Conservation (phyloP, 2,113 vertebrate genomes). For the Grammomys surdaster region DNA sequence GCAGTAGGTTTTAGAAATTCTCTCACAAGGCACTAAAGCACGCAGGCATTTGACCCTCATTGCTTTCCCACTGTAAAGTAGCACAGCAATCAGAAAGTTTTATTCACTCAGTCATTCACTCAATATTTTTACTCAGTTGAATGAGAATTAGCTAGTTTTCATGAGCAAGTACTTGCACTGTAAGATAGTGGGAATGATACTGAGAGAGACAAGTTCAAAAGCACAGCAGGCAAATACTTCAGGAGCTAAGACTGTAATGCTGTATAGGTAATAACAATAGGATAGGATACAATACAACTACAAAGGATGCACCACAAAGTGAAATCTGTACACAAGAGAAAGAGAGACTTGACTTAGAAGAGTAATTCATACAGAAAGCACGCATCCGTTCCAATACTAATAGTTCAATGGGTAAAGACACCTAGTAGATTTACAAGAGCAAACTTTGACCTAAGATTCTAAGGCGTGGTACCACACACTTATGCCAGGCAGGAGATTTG, state of each 20-base stretch:
- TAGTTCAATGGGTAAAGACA: not conserved
- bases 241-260: not conserved
- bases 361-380: not conserved
- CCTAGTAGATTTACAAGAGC: not conserved
- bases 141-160: not conserved
- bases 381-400: not conserved
- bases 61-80: slow-evolving; percentile 16
- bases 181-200: slow-evolving; percentile 19
- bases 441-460: not conserved
- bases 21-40: not conserved
- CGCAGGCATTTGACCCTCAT: not conserved
- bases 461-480: not conserved
- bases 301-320: slow-evolving; percentile 54
- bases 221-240: not conserved
- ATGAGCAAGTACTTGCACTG: not conserved
- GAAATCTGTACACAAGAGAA: slow-evolving; percentile 64
- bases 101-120: slow-evolving; percentile 49
- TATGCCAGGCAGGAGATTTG: not conserved
- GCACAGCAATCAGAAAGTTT: not conserved
- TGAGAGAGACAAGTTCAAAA: slow-evolving; percentile 52
- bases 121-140: slow-evolving; percentile 8
- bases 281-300: slow-evolving; percentile 67
- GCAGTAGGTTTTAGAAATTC: not conserved
- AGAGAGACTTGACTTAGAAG: slow-evolving; percentile 43
- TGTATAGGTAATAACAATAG: slow-evolving; percentile 23